Conservation (phyloP, 2,888 invertebrate species). For the Mimumesa dahlbomi region DNA sequence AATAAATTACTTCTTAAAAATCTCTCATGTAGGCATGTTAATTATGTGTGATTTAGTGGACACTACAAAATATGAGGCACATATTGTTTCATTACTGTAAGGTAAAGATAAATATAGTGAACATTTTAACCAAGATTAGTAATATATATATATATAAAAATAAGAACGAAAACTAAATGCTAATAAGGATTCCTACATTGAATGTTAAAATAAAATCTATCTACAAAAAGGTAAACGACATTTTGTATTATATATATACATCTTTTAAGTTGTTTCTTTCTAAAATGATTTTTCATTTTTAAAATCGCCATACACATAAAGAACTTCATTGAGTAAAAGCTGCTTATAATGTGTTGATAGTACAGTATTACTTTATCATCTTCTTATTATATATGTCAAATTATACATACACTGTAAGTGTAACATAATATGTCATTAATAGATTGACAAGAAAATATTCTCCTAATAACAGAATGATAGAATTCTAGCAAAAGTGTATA, state of each 20-base stretch:
- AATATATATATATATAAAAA: conserved; percentile 58
- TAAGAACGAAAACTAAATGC: conserved; percentile 44
- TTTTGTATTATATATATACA: conserved; percentile 54
- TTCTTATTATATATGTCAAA: conserved; percentile 12
- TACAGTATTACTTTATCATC: conserved; percentile 32
- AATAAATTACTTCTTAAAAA: conserved; percentile 70
- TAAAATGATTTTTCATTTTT: conserved; percentile 26
- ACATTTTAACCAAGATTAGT: conserved; percentile 50
- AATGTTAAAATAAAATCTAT: conserved; percentile 59
- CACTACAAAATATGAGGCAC: conserved; percentile 68
- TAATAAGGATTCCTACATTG: conserved; percentile 44
- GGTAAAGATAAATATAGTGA: conserved; percentile 59
- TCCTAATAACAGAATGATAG: conserved; percentile 9
- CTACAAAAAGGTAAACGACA: conserved; percentile 56
- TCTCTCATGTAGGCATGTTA: conserved; percentile 51
- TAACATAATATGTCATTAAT: conserved; percentile 35
- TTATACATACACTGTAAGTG: conserved; percentile 31
- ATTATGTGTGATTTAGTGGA: conserved; percentile 57
- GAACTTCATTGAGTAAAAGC: conserved; percentile 43
- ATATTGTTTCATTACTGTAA: conserved; percentile 61
- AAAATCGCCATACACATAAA: conserved; percentile 29
- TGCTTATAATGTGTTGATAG: conserved; percentile 33
- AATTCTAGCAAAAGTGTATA: conserved; percentile 7
- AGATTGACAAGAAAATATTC: conserved; percentile 51
- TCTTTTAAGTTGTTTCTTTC: conserved; percentile 43